Evolutionary conservation across 2,113 vertebrate species (phyloP), one percentile per base, ranked within the genome.

Genomic region (Lamprotornis superbus): DNA sequence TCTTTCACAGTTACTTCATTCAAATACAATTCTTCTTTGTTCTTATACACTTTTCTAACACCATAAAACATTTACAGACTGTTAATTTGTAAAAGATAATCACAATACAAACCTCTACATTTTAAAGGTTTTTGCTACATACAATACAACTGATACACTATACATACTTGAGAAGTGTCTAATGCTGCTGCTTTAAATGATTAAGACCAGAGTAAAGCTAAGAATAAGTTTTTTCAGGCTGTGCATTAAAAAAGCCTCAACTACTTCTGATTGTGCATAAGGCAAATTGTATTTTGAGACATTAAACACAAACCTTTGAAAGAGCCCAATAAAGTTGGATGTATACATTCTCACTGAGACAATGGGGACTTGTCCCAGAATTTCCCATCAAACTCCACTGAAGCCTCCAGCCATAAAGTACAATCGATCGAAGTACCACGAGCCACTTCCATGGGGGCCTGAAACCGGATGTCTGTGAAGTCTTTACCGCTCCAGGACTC

Each of bases 1-100:
- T 86, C 69, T 89, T 91, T 93, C 94, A 94, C 88, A 95, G 79
- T 89, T 93, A 87, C 31, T 91, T 95, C 42, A 70, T 74, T 94
- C 63, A 93, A 91, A 97, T 56, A 86, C 84, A 88, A 40, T n/a
- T 87, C 56, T 31, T 81, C 67, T 94, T 89, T 92, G 76, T 81
- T 94, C 68, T 93, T 81, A 83, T 4, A 81, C 24, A 64, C 39
- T 84, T 84, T 50, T 78, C 60, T 90, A 96, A 89, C 14, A 87
- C 25, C 39, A 4, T 55, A 94, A 59, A 93, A 89, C 56, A 74
- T 92, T 94, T 83, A 92, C 46, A 89, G 25, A 82, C 23, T 79
- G 22, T 61, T 90, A 91, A 57, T 61, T 79, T 59, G 39, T 52
- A 78, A 63, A 88, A 71, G 20, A 90, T 47, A 93, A 95, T 52